Evolutionary conservation across 2,113 vertebrate genomes (phyloP).

Genomic region (Microcebus jonahi): DNA sequence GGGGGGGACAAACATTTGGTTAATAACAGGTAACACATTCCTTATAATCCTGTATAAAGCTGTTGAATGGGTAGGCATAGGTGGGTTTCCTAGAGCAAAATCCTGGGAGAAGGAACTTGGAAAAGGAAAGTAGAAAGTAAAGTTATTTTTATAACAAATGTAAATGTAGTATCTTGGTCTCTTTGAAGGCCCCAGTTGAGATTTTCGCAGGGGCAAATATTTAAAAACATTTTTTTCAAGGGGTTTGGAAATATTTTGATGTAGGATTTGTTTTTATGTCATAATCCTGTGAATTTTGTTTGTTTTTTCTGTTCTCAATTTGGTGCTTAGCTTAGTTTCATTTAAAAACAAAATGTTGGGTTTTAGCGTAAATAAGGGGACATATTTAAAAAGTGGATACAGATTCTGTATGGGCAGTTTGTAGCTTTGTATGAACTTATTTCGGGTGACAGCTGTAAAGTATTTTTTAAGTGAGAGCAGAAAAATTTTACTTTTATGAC

Average conservation of each 20-base stretch:
- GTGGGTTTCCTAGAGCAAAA: not conserved
- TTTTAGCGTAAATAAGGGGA: slow-evolving; percentile 10
- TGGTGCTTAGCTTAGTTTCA: not conserved
- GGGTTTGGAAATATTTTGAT: slow-evolving; percentile 22
- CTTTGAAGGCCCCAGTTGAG: not conserved
- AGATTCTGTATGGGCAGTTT: not conserved
- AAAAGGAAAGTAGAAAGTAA: not conserved
- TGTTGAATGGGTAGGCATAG: not conserved
- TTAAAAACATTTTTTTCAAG: slow-evolving; percentile 6
- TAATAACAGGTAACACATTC: no score
- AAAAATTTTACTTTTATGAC: not conserved
- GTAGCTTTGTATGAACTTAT: not conserved
- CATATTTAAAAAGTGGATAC: not conserved
- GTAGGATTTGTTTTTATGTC: slow-evolving; percentile 16
- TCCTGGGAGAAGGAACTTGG: not conserved
- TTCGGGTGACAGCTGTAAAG: not conserved
- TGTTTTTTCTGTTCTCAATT: slow-evolving; percentile 19
- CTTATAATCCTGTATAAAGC: not conserved
- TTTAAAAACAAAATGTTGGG: not conserved
- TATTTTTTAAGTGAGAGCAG: not conserved
- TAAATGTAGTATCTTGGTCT: not conserved
- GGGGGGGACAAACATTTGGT: no score
- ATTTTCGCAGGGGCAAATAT: slow-evolving; percentile 6
- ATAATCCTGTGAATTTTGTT: not conserved
- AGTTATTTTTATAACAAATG: slow-evolving; percentile 23